These are phyloP conservation scores for Lacerta bilineata DNA, from an alignment of 2,797 vertebrate genomes.

Conservation along the genomic window DNA sequence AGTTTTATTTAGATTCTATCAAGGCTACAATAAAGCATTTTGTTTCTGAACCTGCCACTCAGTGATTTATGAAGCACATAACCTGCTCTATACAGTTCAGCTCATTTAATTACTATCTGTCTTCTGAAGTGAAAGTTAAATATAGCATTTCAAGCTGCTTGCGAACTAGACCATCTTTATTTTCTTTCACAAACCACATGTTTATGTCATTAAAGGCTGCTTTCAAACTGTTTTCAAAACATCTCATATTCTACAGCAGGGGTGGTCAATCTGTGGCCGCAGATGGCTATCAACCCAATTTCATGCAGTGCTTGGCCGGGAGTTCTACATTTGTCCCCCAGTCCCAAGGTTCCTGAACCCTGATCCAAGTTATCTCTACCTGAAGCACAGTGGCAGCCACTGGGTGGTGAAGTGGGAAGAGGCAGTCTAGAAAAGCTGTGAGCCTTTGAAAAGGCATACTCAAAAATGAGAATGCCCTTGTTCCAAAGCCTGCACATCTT, in stretches of 20 bases:
- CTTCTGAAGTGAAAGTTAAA: constrained; percentile 1
- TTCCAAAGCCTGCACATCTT: no score
- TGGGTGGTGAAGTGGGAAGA: no score
- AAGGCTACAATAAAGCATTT: neutral
- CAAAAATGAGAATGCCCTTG: no score
- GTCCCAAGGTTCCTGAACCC: no score
- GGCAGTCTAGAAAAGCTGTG: no score
- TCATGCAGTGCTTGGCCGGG: no score
- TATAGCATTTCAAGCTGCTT: neutral
- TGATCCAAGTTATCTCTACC: no score
- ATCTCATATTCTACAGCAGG: neutral
- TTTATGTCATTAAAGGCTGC: neutral
- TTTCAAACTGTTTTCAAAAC: neutral
- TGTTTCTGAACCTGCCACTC: neutral
- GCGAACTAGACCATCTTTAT: neutral
- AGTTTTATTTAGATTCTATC: neutral
- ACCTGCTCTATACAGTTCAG: neutral
- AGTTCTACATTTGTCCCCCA: no score
- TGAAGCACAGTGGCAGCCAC: no score
- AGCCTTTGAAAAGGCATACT: no score
- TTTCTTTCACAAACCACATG: neutral
- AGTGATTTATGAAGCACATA: neutral
- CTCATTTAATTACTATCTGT: neutral
- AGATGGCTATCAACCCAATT: no score
- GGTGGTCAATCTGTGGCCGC: no score